A percentile compares a stretch with the other conserved stretches of the same genome.
These are phyloP conservation scores for Agrotis exclamationis DNA, from an alignment of 2,888 invertebrate genomes.

Conservation along the genomic window DNA sequence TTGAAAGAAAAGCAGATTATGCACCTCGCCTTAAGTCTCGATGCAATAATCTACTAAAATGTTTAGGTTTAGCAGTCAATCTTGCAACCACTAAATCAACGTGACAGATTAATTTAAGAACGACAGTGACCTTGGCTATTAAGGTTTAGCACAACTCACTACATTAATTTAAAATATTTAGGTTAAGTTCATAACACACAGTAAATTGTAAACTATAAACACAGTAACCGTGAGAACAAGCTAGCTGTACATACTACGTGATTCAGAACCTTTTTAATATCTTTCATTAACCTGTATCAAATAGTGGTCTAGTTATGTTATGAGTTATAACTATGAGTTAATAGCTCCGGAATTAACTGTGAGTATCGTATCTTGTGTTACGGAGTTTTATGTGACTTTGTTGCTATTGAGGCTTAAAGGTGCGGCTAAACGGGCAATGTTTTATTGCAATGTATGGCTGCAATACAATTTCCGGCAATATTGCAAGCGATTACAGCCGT, in stretches of 20 bases:
- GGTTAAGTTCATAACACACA: conserved; percentile 38
- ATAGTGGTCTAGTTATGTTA: conserved; percentile 54
- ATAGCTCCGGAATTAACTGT: conserved; percentile 50
- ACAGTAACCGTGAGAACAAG: conserved; percentile 38
- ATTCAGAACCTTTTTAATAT: conserved; percentile 58
- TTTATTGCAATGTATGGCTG: no score
- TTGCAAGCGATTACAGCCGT: no score
- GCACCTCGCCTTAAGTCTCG: no score
- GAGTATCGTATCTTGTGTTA: conserved; percentile 18
- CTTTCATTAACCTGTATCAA: conserved; percentile 64
- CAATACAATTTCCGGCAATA: no score
- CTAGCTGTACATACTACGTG: conserved; percentile 27
- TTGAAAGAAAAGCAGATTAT: no score
- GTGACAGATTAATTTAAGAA: not conserved
- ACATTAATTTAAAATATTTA: conserved; percentile 22
- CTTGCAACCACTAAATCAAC: not conserved
- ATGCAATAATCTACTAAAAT: no score
- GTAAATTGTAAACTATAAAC: conserved; percentile 11
- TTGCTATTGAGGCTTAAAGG: not conserved
- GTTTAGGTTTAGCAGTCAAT: no score
- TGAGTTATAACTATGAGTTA: conserved; percentile 49
- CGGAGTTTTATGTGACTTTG: not conserved
- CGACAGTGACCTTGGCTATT: not conserved
- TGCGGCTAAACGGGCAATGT: no score
- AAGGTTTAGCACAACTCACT: not conserved